Evolutionary conservation across 2,888 invertebrate species (phyloP).

Genomic region (Actias luna): DNA sequence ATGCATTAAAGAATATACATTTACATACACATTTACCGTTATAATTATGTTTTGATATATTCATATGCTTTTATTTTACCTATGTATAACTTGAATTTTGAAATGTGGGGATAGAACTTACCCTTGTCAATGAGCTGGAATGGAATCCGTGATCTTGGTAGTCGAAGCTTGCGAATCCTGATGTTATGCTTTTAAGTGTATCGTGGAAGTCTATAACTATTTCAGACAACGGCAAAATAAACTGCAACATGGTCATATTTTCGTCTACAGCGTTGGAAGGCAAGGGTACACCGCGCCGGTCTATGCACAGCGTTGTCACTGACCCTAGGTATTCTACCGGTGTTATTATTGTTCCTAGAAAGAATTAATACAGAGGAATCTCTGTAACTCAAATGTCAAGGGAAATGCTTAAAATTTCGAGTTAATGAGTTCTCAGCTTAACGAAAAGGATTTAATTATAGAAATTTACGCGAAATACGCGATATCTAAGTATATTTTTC

Average conservation of each 20-base stretch:
- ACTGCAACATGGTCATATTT: conserved; percentile 90
- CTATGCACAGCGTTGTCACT: conserved; percentile 87
- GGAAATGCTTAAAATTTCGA: too few species aligned
- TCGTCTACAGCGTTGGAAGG: conserved; percentile 91
- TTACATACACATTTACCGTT: too few species aligned
- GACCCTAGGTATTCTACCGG: conserved; percentile 88
- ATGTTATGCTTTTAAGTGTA: conserved; percentile 91
- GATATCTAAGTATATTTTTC: too few species aligned
- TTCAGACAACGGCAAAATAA: conserved; percentile 94
- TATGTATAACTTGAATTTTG: too few species aligned
- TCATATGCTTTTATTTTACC: too few species aligned
- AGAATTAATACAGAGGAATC: too few species aligned
- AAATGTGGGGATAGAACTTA: conserved; percentile 55
- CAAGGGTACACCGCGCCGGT: conserved; percentile 84
- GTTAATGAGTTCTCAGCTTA: too few species aligned
- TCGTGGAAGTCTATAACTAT: conserved; percentile 98
- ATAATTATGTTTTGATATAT: too few species aligned
- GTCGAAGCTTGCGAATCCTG: conserved; percentile 97
- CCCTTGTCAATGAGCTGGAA: conserved; percentile 88
- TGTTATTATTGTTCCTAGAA: conserved; percentile 91
- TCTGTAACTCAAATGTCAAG: too few species aligned
- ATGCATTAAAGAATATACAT: too few species aligned
- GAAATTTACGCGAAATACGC: too few species aligned
- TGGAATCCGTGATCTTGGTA: conserved; percentile 95
- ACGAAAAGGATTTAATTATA: too few species aligned